Conservation (phyloP, 1,140 invertebrate genomes). For the Hylaeus volcanicus region DNA sequence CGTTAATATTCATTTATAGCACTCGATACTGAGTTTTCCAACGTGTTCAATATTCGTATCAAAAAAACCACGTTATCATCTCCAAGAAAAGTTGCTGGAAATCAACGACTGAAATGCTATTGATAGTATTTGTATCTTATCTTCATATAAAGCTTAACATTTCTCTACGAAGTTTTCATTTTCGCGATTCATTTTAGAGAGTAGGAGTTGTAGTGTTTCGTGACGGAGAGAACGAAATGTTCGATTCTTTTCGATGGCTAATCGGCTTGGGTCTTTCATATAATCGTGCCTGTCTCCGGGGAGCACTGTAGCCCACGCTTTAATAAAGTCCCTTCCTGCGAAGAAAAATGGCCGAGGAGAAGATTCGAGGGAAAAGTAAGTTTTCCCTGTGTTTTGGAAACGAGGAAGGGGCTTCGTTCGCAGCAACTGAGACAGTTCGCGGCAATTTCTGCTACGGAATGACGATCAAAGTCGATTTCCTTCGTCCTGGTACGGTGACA, state of each 20-base stretch:
- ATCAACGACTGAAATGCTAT: too few species aligned
- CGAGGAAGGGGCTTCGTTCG: background rate
- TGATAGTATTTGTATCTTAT: too few species aligned
- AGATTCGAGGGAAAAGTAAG: conserved; percentile 44
- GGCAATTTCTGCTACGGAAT: conserved; percentile 43
- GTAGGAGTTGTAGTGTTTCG: background rate
- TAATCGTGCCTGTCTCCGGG: conserved; percentile 33
- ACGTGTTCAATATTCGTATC: too few species aligned
- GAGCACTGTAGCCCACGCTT: conserved; percentile 25
- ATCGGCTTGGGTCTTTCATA: conserved; percentile 40
- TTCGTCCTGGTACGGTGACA: background rate
- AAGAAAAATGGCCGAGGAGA: background rate
- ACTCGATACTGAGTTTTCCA: too few species aligned
- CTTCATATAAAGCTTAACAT: too few species aligned
- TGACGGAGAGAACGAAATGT: background rate
- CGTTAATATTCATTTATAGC: too few species aligned
- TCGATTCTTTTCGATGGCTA: conserved; percentile 30
- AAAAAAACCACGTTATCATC: too few species aligned
- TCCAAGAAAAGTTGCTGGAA: too few species aligned
- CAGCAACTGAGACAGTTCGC: background rate
- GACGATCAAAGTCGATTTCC: conserved; percentile 55
- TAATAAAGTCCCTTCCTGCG: conserved; percentile 41
- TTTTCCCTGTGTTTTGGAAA: conserved; percentile 31
- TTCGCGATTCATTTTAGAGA: too few species aligned
- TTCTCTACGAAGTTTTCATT: too few species aligned